phyloP scores from a whole-genome alignment of 2,797 vertebrate genomes.

The Mormyrops boulengeri region DNA sequence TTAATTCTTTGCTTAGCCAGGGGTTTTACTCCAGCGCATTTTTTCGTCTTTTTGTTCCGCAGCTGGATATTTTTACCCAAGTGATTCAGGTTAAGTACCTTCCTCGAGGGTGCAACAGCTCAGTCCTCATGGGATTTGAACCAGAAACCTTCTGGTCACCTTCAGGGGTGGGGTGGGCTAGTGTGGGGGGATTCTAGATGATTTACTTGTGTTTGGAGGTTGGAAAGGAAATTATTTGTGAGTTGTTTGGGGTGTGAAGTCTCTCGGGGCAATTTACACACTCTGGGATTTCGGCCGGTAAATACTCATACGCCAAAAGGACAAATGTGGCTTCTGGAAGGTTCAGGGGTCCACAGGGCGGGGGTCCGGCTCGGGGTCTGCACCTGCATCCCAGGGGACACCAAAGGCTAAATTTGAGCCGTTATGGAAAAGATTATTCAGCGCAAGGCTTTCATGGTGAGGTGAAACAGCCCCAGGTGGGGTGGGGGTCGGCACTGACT shows the following conservation, averaged over 20 bases:
- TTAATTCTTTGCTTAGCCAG: conserved; percentile 2
- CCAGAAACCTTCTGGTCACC: neutral
- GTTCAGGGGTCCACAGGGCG: neutral
- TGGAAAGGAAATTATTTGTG: neutral
- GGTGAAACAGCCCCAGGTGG: neutral
- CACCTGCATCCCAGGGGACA: neutral
- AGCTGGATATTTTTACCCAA: neutral
- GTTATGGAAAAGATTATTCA: neutral
- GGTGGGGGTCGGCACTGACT: neutral
- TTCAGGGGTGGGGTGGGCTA: neutral
- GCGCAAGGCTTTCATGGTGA: neutral
- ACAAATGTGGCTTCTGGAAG: neutral
- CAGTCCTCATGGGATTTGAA: neutral
- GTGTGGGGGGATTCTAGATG: neutral
- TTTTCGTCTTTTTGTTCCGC: neutral
- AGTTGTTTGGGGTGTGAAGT: neutral
- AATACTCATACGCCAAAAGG: neutral
- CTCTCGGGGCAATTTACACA: neutral
- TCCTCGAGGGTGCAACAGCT: neutral
- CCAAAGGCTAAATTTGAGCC: neutral
- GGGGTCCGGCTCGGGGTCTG: neutral
- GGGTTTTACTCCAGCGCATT: neutral
- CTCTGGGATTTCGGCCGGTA: neutral
- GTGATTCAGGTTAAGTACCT: neutral
- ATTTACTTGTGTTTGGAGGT: neutral